Conservation (phyloP, 2,888 invertebrate species). For the Macaria liturata region DNA sequence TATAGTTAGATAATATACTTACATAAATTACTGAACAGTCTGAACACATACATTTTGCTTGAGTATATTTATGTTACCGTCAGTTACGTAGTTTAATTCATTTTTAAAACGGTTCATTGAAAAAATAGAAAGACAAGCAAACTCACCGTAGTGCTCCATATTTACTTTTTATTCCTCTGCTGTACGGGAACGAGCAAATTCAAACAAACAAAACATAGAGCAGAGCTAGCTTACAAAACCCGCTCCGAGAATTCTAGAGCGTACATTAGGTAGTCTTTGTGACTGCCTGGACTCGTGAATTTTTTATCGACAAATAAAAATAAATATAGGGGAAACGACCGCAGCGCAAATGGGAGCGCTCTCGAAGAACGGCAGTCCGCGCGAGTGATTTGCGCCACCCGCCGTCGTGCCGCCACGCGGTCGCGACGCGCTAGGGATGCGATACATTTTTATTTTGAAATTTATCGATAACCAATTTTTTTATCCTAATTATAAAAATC, state of each 20-base stretch:
- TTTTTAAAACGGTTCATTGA: neutral
- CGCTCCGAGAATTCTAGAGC: conserved; percentile 33
- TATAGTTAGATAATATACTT: no score
- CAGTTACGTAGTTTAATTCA: no score
- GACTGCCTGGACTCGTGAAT: conserved; percentile 38
- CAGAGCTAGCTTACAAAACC: conserved; percentile 24
- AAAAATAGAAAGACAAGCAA: conserved; percentile 2
- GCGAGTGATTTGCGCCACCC: conserved; percentile 82
- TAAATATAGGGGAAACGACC: conserved; percentile 54
- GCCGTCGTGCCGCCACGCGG: conserved; percentile 65
- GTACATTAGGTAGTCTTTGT: conserved; percentile 37
- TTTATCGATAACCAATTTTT: conserved; percentile 51
- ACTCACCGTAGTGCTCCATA: conserved; percentile 6
- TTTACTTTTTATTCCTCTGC: conserved; percentile 14
- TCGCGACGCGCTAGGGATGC: conserved; percentile 70
- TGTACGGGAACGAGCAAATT: conserved; percentile 7
- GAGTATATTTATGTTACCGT: no score
- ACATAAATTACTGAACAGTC: no score
- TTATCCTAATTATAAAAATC: no score
- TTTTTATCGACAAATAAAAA: conserved; percentile 67
- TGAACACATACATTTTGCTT: no score
- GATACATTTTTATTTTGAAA: conserved; percentile 11
- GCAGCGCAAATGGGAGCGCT: conserved; percentile 56
- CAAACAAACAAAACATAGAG: conserved; percentile 25
- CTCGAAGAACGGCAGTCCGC: conserved; percentile 80